Base-by-base conservation (phyloP, 2,888 invertebrate genomes). In the Mimachlamys varia region DNA sequence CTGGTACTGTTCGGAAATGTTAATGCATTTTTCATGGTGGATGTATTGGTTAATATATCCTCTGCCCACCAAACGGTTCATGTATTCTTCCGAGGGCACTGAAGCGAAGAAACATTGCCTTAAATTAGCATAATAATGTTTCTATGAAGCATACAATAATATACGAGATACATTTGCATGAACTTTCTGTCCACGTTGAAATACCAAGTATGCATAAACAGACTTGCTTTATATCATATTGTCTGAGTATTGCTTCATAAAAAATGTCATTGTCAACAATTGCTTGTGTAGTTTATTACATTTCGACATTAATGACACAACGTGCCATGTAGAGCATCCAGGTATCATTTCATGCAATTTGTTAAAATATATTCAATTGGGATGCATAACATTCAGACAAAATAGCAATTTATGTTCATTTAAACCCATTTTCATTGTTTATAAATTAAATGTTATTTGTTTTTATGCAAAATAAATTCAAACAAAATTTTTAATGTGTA, bases 1-100 rank as follows among this genome's bases (percentile, higher is more conserved):
- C 33, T 76, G 27, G 76, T 76, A 27, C 76, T 76, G 76, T 33
- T 33, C 33, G 76, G 13, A 27, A 33, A 76, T 76, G 76, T 7
- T 76, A 76, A 76, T 76, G 33, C 76, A 76, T 76, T 76, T 22
- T 22, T 12, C 76, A 76, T 76, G 33, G 76, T 76, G 76, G 22
- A 76, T 76, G 76, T 27, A 76, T 76, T 15, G 27, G 27, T 76
- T 27, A 76, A 76, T 76, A 76, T 76, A 76, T 76, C 76, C 58
- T 19, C 58, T 58, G 15, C 58, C 33, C 27, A 76, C 76, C 27
- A 76, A 76, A 76, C 27, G 76, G 5, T 76, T 12, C 76, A 33
- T 76, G 76, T 76, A 76, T 76, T 33, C 76, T 76, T 76, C 76
- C 76, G 76, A 76, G 76, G 76, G 33, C 76, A 76, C 76, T 76